Base-by-base conservation (phyloP, 1,140 invertebrate genomes). In the Ctenoplectra terminalis region DNA sequence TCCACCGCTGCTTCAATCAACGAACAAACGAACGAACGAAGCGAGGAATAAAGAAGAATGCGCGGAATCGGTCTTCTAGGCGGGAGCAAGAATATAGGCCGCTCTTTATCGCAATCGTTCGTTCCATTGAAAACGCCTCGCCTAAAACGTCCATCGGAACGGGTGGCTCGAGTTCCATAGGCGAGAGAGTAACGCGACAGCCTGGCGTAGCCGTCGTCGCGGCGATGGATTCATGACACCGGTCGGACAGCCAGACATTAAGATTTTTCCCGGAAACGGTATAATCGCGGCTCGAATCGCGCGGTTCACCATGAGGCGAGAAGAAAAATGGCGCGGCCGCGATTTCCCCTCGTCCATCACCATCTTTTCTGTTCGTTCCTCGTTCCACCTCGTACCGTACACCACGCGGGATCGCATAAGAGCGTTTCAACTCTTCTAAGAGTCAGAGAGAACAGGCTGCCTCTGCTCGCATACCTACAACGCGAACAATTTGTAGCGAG, bases 401-500 rank as follows among this genome's bases (percentile, higher is more conserved):
- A 37, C 43, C 58, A 15, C 23, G 67, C n/a, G 37, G 15, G 13
- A 69, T 26, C 15, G n/a, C n/a, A n/a, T n/a, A n/a, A 0, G n/a
- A 40, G 4, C 31, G 37, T 72, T 37, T 20, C n/a, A 13, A 20
- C 26, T 56, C 23, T 56, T 54, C 69, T 20, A 40, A 52, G 64
- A 60, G 58, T 61, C 58, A 31, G 43, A 54, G 58, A 20, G 29
- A 46, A 82, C 58, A 64, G 73, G 82, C 60, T 58, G 61, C 63
- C 71, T n/a, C 46, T 13, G 54, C 54, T 73, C 84, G 86, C 90
- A 90, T 90, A 89, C 85, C 91, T 87, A 91, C 89, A 91, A 88
- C 86, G 82, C 71, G 85, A 85, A 92, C 91, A 93, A 93, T 93
- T 93, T 93, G 92, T 93, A 89, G 75, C 82, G 69, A 72, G 56